Base-by-base conservation (phyloP, 2,888 invertebrate genomes). In the Anorthoa munda region DNA sequence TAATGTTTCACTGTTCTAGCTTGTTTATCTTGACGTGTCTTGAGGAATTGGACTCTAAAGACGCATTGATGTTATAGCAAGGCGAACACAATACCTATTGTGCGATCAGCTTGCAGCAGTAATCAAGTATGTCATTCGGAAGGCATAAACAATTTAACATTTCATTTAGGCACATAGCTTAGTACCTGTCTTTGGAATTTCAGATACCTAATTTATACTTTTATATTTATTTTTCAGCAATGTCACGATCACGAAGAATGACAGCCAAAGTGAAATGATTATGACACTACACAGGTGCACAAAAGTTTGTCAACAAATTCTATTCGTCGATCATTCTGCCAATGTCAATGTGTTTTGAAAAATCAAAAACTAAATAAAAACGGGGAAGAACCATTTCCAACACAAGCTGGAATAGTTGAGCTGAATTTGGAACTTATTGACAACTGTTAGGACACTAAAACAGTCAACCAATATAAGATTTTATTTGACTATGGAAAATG, bases 11-110 rank as follows among this genome's bases (percentile, higher is more conserved):
- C 18, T 5, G 17, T 21, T 39, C 23, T 31, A 58, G 13, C 13
- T 58, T 58, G 46, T 55, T 75, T 55, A 66, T 61, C n/a, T 50
- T 26, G 39, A 50, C 4, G 39, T 13, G 5, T 45, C 26, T 48
- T 39, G 13, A 39, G 31, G 31, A 59, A 39, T n/a, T n/a, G 31
- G 46, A 39, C 39, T 39, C 39, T 39, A 9, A 39, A 63, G 9
- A 75, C n/a, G 31, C 31, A 23, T 31, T 31, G 11, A 55, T 63
- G 46, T 46, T 18, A 53, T 75, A 17, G 13, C 11, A 4, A 48
- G 9, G 13, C 21, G n/a, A 46, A 13, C 21, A 75, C 53, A 55
- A 75, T 48, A 48, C 2, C 15, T 48, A 75, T 39, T 61, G 46
- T 74, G 31, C 7, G 11, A 45, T 39, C 21, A 18, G 13, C 18